Base-by-base conservation (phyloP, 2,113 vertebrate genomes). In the Oriolus oriolus region DNA sequence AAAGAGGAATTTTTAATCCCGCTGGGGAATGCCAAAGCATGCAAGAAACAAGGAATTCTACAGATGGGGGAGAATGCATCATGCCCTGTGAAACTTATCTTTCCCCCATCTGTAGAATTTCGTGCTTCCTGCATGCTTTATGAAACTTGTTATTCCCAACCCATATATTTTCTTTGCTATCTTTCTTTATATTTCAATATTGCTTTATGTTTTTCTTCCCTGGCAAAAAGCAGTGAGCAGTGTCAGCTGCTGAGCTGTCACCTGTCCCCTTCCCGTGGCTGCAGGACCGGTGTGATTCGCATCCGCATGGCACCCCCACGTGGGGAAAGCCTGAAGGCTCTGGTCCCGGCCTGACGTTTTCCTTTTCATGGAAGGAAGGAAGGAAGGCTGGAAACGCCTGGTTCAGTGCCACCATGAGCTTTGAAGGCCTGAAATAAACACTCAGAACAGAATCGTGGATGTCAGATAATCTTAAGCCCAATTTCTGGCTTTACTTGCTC, bases 251-350 rank as follows among this genome's bases (percentile, higher is more conserved):
- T n/a, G 6, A 6, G 42, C 9, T 33, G 75, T 19, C 8, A 7
- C 50, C 44, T 54, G 54, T 30, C 14, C 30, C 68, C 16, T 60
- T 8, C 4, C 52, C 15, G 1, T 0, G 10, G 35, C 66, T 19
- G 33, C 0, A 4, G 70, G 75, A 45, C 1, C 14, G 1, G 1
- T 3, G 57, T 1, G 13, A 77, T 93, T 45, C 1, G 11, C 76
- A 81, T 85, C 63, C 50, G 0, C 73, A 70, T 81, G 96, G 94
- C 95, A 95, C 96, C 95, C 68, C 94, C 96, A 26, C 12, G 96
- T 96, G 96, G 95, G 88, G 76, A 96, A 77, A 95, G 35, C 33
- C 83, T 2, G 23, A 39, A 93, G 79, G 22, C 59, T 90, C 45
- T 64, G 10, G 18, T 44, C 7, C 16, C 44, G 10, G 19, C 8